Evolutionary conservation across 2,113 vertebrate species (phyloP).

Genomic region (Barnardius zonarius): DNA sequence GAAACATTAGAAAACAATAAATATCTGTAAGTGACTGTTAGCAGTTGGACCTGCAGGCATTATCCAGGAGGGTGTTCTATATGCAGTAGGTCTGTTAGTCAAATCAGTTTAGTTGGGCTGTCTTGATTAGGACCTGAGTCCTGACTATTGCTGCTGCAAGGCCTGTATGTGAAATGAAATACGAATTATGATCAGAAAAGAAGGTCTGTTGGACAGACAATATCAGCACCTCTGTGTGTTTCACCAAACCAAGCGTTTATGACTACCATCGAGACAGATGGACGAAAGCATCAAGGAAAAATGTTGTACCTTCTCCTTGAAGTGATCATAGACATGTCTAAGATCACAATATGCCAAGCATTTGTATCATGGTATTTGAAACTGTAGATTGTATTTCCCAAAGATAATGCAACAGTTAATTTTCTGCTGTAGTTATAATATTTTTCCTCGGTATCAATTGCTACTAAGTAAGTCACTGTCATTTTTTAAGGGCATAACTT

Average conservation of each 20-base stretch:
- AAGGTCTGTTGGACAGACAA: neutral
- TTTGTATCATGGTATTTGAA: neutral
- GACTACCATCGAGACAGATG: neutral
- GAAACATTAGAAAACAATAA: neutral
- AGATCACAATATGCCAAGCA: neutral
- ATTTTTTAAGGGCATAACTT: conserved; percentile 40
- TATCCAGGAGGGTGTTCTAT: neutral
- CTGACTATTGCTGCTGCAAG: neutral
- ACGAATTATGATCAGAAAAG: neutral
- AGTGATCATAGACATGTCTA: neutral
- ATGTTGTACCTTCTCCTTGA: neutral
- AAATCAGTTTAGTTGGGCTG: neutral
- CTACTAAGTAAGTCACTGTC: neutral
- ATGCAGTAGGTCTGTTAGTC: neutral
- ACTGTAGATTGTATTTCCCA: neutral
- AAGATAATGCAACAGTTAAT: neutral
- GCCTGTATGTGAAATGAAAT: rapidly evolving
- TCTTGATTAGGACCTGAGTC: neutral
- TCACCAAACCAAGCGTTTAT: neutral
- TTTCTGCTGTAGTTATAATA: neutral
- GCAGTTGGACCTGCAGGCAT: neutral
- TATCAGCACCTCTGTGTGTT: neutral
- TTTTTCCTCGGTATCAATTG: neutral
- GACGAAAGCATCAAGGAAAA: neutral
- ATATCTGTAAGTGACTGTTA: neutral